Conservation (phyloP, 2,888 invertebrate genomes). For the Drosophila flavopinicola region DNA sequence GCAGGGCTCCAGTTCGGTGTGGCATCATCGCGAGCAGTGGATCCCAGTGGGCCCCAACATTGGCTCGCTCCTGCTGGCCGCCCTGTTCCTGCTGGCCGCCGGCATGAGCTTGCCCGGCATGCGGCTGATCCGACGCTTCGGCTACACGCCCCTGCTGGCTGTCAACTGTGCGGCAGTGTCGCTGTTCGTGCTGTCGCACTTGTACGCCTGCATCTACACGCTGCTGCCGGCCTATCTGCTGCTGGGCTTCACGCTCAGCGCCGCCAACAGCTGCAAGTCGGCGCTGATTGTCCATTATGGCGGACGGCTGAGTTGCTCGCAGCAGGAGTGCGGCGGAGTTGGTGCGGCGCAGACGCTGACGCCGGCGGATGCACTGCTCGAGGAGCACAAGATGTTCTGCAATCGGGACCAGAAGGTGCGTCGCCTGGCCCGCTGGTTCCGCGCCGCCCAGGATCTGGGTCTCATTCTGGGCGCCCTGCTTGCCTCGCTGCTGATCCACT, state of each 20-base stretch:
- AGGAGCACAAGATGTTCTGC: conserved; percentile 84
- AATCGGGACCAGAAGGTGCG: conserved; percentile 85
- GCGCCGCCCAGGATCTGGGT: conserved; percentile 86
- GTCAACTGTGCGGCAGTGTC: conserved; percentile 86
- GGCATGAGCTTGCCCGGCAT: conserved; percentile 86
- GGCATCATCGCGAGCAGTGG: conserved; percentile 84
- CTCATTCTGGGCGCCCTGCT: conserved; percentile 86
- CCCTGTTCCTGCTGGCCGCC: conserved; percentile 87
- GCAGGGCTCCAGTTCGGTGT: conserved; percentile 84
- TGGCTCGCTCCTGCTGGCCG: conserved; percentile 88
- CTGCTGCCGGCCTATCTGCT: conserved; percentile 85
- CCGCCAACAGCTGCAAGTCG: conserved; percentile 81
- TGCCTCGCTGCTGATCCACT: conserved; percentile 85
- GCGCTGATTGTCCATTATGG: conserved; percentile 83
- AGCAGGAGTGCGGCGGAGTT: conserved; percentile 76
- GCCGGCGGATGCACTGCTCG: conserved; percentile 73
- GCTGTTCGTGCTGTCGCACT: conserved; percentile 87
- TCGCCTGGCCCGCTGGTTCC: conserved; percentile 86
- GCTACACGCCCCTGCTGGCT: conserved; percentile 85
- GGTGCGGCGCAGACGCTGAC: conserved; percentile 46
- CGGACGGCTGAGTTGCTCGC: conserved; percentile 83
- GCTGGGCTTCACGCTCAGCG: conserved; percentile 87
- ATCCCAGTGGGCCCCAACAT: conserved; percentile 83
- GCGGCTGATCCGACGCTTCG: conserved; percentile 85
- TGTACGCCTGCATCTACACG: conserved; percentile 86